Evolutionary conservation across 2,888 invertebrate genomes (phyloP).

Genomic region (Melieria crassipennis): DNA sequence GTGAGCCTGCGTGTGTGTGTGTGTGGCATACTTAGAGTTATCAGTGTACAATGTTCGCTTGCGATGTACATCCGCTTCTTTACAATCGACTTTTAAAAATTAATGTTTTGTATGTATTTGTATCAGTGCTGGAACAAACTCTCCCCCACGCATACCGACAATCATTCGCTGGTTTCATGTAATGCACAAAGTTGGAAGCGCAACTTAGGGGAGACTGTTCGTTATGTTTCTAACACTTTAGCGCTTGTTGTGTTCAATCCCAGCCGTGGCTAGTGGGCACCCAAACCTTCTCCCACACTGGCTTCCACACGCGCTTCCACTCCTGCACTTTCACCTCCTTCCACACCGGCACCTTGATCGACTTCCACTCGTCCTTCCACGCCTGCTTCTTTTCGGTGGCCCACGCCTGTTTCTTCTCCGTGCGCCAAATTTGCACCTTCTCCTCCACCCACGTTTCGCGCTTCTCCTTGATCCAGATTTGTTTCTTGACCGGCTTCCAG

Average conservation of each 20-base stretch:
- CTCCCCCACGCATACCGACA: conserved; percentile 30
- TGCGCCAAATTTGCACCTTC: conserved; percentile 74
- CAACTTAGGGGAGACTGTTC: too few relatives aligned
- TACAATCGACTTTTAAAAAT: not conserved
- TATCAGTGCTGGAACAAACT: conserved; percentile 56
- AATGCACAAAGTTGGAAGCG: too few relatives aligned
- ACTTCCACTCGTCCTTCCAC: conserved; percentile 76
- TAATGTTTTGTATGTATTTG: not conserved
- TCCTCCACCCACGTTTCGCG: conserved; percentile 79
- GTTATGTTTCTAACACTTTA: not conserved
- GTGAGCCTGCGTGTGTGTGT: too few relatives aligned
- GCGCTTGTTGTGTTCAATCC: conserved; percentile 51
- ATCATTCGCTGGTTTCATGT: not conserved
- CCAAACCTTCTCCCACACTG: conserved; percentile 87
- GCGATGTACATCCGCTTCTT: not conserved
- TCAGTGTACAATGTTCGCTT: too few relatives aligned
- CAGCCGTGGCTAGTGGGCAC: conserved; percentile 71
- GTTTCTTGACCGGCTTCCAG: conserved; percentile 82
- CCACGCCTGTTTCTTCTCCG: conserved; percentile 70
- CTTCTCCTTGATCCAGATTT: conserved; percentile 83
- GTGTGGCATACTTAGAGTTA: too few relatives aligned
- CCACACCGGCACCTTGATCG: conserved; percentile 80
- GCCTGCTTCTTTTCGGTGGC: conserved; percentile 77
- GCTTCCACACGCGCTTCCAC: conserved; percentile 87
- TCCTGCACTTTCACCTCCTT: conserved; percentile 74